Base-by-base conservation (phyloP, 2,888 invertebrate species). In the Pollenia amentaria region DNA sequence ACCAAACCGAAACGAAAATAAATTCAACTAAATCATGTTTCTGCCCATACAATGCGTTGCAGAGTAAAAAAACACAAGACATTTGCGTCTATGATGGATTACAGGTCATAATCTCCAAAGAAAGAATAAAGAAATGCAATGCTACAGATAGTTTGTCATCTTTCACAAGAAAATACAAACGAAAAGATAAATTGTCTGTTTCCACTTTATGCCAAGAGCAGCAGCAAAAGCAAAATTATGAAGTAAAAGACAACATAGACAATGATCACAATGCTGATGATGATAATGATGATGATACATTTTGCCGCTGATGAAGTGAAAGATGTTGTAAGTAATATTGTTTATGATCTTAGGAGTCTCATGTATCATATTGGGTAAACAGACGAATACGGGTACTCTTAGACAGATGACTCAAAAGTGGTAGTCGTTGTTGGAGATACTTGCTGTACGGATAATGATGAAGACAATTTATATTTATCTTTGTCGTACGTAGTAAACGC, bases 91-190 rank as follows among this genome's bases (percentile, higher is more conserved):
- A 69, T 82, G 82, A 85, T 85, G 73, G 82, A 78, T 78, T 82
- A 78, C 51, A 67, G 82, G 85, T 85, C 82, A 85, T 85, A 82
- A 82, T 75, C 62, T 69, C 42, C 21, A 75, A 75, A 67, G 67
- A 75, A 80, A 73, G 51, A 81, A 81, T 57, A 69, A 51, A 67
- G 51, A 75, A 75, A 69, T 51, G 44, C 62, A 53, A 53, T 64
- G 62, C 55, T 48, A 64, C 18, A 53, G 62, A 80, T 51, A 76
- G 60, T 82, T 82, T 85, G 82, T 78, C 78, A 85, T 85, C 69
- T 82, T 73, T 65, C 48, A 67, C 40, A 14, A 48, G 48, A 65
- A 55, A 60, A 53, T 44, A 40, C 12, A 42, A 42, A 11, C 18
- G 40, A 53, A 60, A 55, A 73, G 72, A 82, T 85, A 78, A 78